A percentile compares a stretch with the other conserved stretches of the same genome.
Evolutionary conservation across 2,888 invertebrate species (phyloP).

Genomic region (Harpalus rufipes): DNA sequence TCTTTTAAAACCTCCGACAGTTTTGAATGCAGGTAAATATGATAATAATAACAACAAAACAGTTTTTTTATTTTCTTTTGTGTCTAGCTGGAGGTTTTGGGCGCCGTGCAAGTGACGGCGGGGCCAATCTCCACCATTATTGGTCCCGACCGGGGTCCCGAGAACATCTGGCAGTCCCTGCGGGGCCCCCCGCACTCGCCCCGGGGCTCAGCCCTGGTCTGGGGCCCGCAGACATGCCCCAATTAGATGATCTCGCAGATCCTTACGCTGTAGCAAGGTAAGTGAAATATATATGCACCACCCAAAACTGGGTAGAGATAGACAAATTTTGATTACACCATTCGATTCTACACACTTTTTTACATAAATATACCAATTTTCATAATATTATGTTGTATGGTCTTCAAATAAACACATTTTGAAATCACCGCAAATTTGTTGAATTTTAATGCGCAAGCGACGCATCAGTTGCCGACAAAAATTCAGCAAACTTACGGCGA

Average conservation of each 20-base stretch:
- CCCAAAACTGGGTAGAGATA: too few relatives aligned
- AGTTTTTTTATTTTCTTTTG: not conserved
- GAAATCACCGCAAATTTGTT: too few relatives aligned
- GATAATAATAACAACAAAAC: too few relatives aligned
- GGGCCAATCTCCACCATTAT: conserved; percentile 90
- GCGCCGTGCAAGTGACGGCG: conserved; percentile 96
- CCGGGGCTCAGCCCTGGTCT: not conserved
- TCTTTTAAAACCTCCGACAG: conserved; percentile 94
- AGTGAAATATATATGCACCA: conserved; percentile 19
- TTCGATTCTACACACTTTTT: too few relatives aligned
- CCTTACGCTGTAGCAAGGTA: conserved; percentile 78
- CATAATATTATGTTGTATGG: too few relatives aligned
- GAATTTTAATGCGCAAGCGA: too few relatives aligned
- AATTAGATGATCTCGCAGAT: conserved; percentile 78
- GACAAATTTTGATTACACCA: too few relatives aligned
- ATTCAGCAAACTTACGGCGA: too few relatives aligned
- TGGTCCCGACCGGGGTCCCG: conserved; percentile 81
- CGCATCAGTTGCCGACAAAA: too few relatives aligned
- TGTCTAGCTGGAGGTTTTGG: conserved; percentile 87
- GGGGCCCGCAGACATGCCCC: conserved; percentile 68
- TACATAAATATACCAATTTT: too few relatives aligned
- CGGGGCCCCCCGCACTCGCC: not conserved
- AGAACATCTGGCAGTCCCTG: conserved; percentile 74
- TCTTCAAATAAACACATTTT: too few relatives aligned
- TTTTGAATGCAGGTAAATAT: conserved; percentile 86